phyloP scores from a whole-genome alignment of 2,888 invertebrate genomes.

The Dasypolia templi region DNA sequence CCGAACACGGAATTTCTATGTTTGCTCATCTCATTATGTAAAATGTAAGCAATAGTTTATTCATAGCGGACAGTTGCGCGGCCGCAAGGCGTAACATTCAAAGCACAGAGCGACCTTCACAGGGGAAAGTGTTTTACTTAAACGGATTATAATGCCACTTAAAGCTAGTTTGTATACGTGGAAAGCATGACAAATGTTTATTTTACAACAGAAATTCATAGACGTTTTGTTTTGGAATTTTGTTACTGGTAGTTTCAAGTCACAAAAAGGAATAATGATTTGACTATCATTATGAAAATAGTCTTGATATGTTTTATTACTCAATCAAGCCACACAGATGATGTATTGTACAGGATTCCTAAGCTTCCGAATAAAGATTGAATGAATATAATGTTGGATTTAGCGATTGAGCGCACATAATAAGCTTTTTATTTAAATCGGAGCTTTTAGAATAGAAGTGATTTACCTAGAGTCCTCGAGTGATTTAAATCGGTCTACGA shows the following conservation, averaged over 20 bases:
- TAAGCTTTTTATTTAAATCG: neutral
- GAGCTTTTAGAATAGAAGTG: neutral
- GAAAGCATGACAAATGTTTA: slow-evolving; percentile 57
- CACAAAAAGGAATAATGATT: neutral
- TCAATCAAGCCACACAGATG: neutral
- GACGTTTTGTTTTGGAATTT: slow-evolving; percentile 7
- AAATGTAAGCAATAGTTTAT: slow-evolving; percentile 61
- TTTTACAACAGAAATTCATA: slow-evolving; percentile 36
- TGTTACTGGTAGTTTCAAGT: slow-evolving; percentile 2
- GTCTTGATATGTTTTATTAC: neutral
- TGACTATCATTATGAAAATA: neutral
- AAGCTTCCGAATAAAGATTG: neutral
- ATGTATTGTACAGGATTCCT: neutral
- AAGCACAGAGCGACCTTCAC: slow-evolving; percentile 83
- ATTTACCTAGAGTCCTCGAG: neutral
- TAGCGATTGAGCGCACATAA: neutral
- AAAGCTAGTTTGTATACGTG: slow-evolving; percentile 62
- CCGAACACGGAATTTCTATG: slow-evolving; percentile 22
- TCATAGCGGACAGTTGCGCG: slow-evolving; percentile 72
- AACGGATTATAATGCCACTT: slow-evolving; percentile 76
- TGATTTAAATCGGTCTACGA: neutral
- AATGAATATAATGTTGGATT: neutral
- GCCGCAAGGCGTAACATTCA: slow-evolving; percentile 75
- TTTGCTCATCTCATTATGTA: slow-evolving; percentile 68
- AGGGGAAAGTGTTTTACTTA: slow-evolving; percentile 85